Conservation (phyloP, 2,113 vertebrate genomes). For the Cyprinodon tularosa region DNA sequence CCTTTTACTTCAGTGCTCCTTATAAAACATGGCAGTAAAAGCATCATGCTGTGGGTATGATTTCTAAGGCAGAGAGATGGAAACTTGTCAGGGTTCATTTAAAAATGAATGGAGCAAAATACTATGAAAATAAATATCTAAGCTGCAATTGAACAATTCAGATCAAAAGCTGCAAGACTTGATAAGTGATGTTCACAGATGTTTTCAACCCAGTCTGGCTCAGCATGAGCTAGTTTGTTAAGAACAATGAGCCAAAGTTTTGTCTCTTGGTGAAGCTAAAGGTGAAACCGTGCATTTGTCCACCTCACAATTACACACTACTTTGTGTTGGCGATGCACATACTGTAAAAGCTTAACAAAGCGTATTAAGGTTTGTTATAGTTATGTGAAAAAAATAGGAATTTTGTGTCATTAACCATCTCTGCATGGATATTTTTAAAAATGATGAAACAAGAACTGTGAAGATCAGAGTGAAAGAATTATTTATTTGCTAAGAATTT, state of each 20-base stretch:
- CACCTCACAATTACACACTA: not conserved
- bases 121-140: no score
- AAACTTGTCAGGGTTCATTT: no score
- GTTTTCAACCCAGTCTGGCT: not conserved
- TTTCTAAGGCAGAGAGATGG: no score
- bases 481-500: slow-evolving; percentile 18
- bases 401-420: not conserved
- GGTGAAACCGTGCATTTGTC: not conserved
- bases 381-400: slow-evolving; percentile 26
- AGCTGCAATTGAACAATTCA: no score
- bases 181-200: no score
- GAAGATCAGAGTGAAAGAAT: slow-evolving; percentile 44
- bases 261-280: not conserved
- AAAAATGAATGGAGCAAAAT: no score
- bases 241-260: not conserved
- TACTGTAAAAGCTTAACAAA: not conserved
- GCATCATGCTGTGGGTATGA: no score
- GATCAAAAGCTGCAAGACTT: no score
- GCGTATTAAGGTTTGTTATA: slow-evolving; percentile 30
- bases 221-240: not conserved
- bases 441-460: slow-evolving; percentile 29
- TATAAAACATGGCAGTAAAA: no score
- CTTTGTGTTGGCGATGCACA: not conserved
- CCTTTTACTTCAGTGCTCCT: no score
- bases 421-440: no score